Evolutionary conservation across 1,140 invertebrate genomes (phyloP).

Genomic region (Calliopsis andreniformis): DNA sequence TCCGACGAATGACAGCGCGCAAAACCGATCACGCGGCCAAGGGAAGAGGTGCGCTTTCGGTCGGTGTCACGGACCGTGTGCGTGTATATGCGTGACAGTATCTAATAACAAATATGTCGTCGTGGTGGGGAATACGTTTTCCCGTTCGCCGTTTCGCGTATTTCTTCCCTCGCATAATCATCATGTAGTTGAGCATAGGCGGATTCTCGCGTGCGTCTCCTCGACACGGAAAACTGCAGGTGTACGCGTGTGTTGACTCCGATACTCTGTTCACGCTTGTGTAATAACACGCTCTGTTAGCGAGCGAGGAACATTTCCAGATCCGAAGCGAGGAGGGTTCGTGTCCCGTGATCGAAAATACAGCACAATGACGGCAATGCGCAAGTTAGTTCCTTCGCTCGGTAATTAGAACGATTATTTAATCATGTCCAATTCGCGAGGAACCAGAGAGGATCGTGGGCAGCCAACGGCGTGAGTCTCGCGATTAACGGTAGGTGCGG

Average conservation of each 20-base stretch:
- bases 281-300: not conserved
- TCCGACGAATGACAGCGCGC: constrained; percentile 40
- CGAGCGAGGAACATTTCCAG: not conserved
- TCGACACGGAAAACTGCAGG: constrained; percentile 4
- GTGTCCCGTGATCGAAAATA: constrained; percentile 6
- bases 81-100: constrained; percentile 34
- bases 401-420: constrained; percentile 65
- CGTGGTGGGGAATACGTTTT: constrained; percentile 56
- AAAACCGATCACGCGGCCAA: constrained; percentile 46
- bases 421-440: constrained; percentile 65
- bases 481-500: constrained; percentile 40
- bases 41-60: constrained; percentile 33
- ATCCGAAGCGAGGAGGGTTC: constrained; percentile 4
- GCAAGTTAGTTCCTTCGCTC: constrained; percentile 23
- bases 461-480: constrained; percentile 36
- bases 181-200: constrained; percentile 50
- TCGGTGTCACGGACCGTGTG: constrained; percentile 24
- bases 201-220: constrained; percentile 2
- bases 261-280: not conserved
- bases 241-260: not conserved
- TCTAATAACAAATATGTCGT: constrained; percentile 65
- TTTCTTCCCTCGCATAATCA: constrained; percentile 57
- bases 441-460: constrained; percentile 41
- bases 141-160: constrained; percentile 56
- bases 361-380: constrained; percentile 27